Percentiles rank a stretch among this genome's conserved stretches.
phyloP scores from a whole-genome alignment of 64 coral and sea anemone species.

The Platygyra sinensis region DNA sequence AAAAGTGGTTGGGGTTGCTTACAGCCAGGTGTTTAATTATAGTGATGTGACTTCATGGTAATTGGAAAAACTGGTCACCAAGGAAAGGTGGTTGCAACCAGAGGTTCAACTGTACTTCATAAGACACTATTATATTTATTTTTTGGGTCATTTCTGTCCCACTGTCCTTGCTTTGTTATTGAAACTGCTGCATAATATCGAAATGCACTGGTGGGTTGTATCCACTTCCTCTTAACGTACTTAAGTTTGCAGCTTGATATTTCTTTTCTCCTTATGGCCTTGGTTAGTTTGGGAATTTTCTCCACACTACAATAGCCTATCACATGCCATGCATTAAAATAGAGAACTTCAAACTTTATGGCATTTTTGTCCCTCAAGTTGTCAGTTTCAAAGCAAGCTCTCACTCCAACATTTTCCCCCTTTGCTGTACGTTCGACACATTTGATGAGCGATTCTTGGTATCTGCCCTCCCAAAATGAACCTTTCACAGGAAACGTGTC shows the following conservation, averaged over 20 bases:
- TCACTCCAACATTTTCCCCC: neutral
- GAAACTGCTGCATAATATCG: neutral
- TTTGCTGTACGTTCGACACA: neutral
- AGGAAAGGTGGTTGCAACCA: too few species aligned
- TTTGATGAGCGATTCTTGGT: neutral
- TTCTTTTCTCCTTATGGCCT: neutral
- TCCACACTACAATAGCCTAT: neutral
- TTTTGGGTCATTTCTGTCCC: constrained; percentile 2
- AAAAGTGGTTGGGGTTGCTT: too few species aligned
- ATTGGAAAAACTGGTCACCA: too few species aligned
- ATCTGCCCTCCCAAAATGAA: neutral
- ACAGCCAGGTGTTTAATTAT: too few species aligned
- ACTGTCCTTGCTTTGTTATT: neutral
- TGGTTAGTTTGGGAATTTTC: neutral
- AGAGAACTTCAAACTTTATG: neutral
- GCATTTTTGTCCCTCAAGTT: constrained; percentile 7
- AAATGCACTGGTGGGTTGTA: neutral
- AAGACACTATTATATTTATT: neutral
- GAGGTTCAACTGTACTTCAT: too few species aligned
- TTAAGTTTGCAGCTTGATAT: neutral
- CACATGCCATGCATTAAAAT: neutral
- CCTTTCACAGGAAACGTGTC: neutral
- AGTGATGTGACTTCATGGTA: too few species aligned
- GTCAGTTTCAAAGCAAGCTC: constrained; percentile 14
- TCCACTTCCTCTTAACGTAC: neutral